Percentiles rank a stretch among this genome's conserved stretches.
phyloP scores from a whole-genome alignment of 2,797 vertebrate genomes.

The Crax fasciolata region DNA sequence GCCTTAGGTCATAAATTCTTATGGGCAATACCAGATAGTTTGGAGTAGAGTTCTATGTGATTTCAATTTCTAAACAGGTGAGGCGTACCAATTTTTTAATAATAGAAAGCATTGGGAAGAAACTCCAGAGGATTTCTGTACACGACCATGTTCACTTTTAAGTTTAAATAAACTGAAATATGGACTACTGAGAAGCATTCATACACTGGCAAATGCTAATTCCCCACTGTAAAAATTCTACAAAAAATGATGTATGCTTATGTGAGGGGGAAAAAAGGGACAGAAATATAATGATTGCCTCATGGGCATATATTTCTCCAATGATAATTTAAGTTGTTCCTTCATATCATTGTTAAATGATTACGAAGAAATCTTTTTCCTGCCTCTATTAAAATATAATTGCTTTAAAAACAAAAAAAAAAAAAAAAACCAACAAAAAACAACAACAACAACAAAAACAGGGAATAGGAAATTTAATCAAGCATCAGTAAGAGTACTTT shows the following conservation, averaged over 20 bases:
- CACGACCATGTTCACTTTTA: not conserved
- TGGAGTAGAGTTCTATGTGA: not conserved
- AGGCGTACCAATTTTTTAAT: not conserved
- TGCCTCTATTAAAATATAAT: not conserved
- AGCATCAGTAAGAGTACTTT: not conserved
- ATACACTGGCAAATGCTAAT: not conserved
- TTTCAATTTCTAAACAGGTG: not conserved
- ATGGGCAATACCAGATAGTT: not conserved
- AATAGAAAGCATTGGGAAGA: not conserved
- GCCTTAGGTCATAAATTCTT: not conserved
- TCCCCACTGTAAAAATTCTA: not conserved
- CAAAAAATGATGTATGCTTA: not conserved
- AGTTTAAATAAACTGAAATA: not conserved
- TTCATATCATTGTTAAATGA: not conserved
- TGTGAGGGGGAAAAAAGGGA: not conserved
- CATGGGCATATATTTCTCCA: not conserved
- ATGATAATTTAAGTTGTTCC: not conserved
- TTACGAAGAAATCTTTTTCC: not conserved
- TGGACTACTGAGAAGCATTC: not conserved
- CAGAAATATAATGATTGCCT: not conserved
- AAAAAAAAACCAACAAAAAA: not conserved
- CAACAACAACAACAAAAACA: not conserved
- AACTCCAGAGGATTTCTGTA: not conserved
- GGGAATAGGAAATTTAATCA: not conserved
- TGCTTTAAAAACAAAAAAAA: not conserved